Base-by-base conservation (phyloP, 2,797 vertebrate genomes). In the Sitta carolinensis region DNA sequence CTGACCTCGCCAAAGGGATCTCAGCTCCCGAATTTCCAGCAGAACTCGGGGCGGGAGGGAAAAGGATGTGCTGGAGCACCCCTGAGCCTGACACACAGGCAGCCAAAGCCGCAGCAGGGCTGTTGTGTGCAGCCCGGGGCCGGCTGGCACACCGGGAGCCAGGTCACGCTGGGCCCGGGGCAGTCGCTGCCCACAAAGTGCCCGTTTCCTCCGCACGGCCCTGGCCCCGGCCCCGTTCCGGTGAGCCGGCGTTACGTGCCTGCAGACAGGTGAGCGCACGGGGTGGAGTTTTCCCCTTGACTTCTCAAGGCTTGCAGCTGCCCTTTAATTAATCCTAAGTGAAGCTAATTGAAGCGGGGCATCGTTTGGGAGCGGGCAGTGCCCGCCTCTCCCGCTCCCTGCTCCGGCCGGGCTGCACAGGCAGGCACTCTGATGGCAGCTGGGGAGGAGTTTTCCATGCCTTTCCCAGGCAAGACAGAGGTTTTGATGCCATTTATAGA, bases 301-400 rank as follows among this genome's bases (percentile, higher is more conserved):
- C 76, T 91, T 85, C 2, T 58, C 83, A n/a, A 52, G 62, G 76
- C 84, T 95, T 47, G 64, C 75, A 83, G 80, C 81, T 94, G 75
- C 93, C 76, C 95, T 96, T 96, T 93, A 93, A 94, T 95, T 93
- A 94, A 52, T 78, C 55, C 47, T 50, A 69, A 93, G 90, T 38
- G 74, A 74, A 63, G 86, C 82, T 95, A 90, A 97, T 97, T 94
- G 92, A 50, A 84, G 14, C 54, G 5, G 75, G 55, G 88, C 69
- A 70, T 25, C 9, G 26, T 55, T 59, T 29, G 59, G 74, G 64
- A 79, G 58, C 15, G 50, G 80, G 64, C 77, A 34, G 67, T 4
- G 52, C 7, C n/a, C 2, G 1, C 63, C 63, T 76, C 92, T 29
- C 42, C 66, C 26, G 38, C 61, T 17, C 66, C 81, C 77, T 26